Conservation (phyloP, 2,113 vertebrate species). For the Camelus bactrianus region DNA sequence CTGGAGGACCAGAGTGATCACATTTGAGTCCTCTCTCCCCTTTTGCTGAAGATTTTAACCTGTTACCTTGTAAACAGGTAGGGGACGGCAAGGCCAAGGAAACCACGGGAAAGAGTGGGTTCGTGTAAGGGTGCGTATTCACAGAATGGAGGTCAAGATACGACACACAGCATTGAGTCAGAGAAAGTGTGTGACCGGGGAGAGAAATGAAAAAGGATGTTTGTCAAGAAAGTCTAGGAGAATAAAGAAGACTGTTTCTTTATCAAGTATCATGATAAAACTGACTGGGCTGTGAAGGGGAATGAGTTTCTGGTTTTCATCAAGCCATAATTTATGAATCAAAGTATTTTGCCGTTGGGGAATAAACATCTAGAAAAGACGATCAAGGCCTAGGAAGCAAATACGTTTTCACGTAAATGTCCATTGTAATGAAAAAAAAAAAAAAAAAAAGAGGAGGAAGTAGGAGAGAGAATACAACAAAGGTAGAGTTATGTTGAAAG, state of each 20-base stretch:
- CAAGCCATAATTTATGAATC: neutral
- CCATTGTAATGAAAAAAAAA: neutral
- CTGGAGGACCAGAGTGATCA: neutral
- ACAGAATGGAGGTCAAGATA: neutral
- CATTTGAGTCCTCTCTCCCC: neutral
- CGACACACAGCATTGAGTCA: neutral
- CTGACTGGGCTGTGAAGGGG: neutral
- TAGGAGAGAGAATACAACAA: neutral
- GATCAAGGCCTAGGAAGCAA: neutral
- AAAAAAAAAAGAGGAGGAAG: neutral
- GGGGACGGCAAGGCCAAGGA: constrained; percentile 64
- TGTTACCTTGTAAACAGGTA: constrained; percentile 62
- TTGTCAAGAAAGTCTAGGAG: neutral
- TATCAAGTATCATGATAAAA: neutral
- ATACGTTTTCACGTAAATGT: constrained; percentile 17
- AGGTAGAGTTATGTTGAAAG: neutral
- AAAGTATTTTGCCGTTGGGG: neutral
- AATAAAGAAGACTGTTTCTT: neutral
- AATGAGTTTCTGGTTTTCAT: neutral
- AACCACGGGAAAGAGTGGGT: constrained; percentile 56
- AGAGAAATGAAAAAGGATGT: neutral
- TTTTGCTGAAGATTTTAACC: neutral
- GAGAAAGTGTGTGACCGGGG: neutral
- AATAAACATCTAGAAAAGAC: neutral
- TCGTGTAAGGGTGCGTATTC: neutral